Conservation (phyloP, 2,113 vertebrate species). For the Motacilla alba region DNA sequence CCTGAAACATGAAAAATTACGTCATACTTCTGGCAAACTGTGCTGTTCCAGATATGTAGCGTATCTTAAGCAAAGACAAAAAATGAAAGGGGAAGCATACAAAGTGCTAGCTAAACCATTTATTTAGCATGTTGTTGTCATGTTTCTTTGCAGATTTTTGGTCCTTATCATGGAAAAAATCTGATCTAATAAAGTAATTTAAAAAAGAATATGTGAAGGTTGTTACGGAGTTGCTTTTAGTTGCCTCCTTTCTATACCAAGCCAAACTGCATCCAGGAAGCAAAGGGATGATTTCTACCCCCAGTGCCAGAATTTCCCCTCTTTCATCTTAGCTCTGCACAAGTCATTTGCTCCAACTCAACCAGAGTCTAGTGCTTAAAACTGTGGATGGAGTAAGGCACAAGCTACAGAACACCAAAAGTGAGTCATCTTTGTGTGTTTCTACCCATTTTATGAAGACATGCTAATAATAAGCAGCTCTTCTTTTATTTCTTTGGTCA, state of each 20-base stretch:
- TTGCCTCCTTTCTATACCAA: not conserved
- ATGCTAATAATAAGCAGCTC: not conserved
- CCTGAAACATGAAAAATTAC: not conserved
- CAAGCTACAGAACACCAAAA: not conserved
- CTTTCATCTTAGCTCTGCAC: not conserved
- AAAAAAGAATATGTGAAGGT: not conserved
- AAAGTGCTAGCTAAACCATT: not conserved
- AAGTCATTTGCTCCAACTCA: not conserved
- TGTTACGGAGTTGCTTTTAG: not conserved
- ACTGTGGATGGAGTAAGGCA: not conserved
- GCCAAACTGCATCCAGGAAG: not conserved
- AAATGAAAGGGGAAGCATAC: not conserved
- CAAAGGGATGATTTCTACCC: not conserved
- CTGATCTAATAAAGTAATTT: not conserved
- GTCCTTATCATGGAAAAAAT: not conserved
- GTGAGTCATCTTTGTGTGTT: not conserved
- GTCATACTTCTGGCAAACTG: not conserved
- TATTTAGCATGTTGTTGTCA: not conserved
- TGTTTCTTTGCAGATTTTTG: not conserved
- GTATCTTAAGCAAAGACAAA: not conserved
- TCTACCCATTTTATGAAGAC: not conserved
- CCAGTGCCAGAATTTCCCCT: not conserved
- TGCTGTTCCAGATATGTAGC: not conserved
- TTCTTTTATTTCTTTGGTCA: not conserved
- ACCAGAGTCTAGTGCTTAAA: not conserved